These are phyloP conservation scores for Carduelis carduelis DNA, from an alignment of 2,797 vertebrate genomes.

Conservation along the genomic window DNA sequence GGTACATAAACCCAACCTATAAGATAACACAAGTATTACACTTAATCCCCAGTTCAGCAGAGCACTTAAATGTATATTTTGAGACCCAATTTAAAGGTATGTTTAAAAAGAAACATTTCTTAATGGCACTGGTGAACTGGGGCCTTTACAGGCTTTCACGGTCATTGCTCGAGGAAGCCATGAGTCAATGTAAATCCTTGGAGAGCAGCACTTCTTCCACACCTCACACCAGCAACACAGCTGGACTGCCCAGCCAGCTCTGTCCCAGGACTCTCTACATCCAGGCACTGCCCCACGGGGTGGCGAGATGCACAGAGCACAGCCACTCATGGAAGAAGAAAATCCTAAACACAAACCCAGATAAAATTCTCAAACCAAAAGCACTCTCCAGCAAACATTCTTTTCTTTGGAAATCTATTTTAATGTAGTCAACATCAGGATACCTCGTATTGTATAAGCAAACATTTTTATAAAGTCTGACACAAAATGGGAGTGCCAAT, in stretches of 20 bases:
- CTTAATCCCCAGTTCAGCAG: neutral
- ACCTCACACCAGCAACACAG: rapidly evolving
- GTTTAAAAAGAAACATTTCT: neutral
- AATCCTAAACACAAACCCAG: neutral
- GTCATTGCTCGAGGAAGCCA: neutral
- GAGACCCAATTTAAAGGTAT: neutral
- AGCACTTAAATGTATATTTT: neutral
- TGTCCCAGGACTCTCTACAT: neutral
- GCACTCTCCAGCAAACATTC: neutral
- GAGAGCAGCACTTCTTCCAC: neutral
- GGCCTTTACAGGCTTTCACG: neutral
- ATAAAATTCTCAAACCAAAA: neutral
- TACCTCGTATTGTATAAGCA: neutral
- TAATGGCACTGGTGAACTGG: neutral
- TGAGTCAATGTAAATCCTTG: neutral
- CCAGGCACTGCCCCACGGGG: neutral
- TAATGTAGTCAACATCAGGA: neutral
- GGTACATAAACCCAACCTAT: neutral
- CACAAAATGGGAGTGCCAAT: neutral
- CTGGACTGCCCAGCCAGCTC: neutral
- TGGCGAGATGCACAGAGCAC: neutral
- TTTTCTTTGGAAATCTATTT: neutral
- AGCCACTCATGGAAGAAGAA: neutral
- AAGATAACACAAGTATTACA: neutral
- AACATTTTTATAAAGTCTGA: neutral